Percentiles rank a stretch among this genome's conserved stretches.
These are phyloP conservation scores for Boulengerochromis microlepis DNA, from an alignment of 2,113 vertebrate genomes.

Conservation along the genomic window DNA sequence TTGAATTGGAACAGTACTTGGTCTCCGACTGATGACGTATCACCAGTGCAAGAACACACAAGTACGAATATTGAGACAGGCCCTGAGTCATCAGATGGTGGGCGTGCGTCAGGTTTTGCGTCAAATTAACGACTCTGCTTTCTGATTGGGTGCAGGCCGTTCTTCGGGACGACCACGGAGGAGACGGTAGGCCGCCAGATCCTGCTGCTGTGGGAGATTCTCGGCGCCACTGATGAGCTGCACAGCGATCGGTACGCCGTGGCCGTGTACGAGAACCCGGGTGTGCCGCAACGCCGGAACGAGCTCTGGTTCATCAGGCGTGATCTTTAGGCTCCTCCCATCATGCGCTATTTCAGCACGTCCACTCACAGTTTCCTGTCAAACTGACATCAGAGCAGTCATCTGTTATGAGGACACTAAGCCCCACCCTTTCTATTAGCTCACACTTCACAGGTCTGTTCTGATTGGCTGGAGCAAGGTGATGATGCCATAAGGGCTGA, in stretches of 20 bases:
- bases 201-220: constrained; percentile 69
- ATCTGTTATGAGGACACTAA: not conserved
- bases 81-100: rapidly evolving
- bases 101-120: not conserved
- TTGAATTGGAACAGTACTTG: not conserved
- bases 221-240: constrained; percentile 56
- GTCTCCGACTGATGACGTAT: not conserved
- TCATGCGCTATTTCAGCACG: not conserved
- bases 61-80: not conserved
- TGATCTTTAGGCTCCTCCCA: constrained; percentile 5
- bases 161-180: constrained; percentile 78
- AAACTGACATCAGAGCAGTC: not conserved
- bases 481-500: not conserved
- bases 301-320: constrained; percentile 83
- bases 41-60: not conserved
- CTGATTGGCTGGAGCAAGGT: not conserved
- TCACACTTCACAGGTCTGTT: not conserved
- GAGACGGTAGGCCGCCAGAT: constrained; percentile 78
- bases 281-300: constrained; percentile 71
- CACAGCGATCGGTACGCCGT: constrained; percentile 69
- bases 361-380: not conserved
- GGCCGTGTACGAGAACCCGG: constrained; percentile 79
- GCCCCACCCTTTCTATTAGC: not conserved
- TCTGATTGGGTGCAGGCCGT: constrained; percentile 67
- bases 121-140: not conserved